Conservation (phyloP, 2,113 vertebrate genomes). For the Macroglossus sobrinus region DNA sequence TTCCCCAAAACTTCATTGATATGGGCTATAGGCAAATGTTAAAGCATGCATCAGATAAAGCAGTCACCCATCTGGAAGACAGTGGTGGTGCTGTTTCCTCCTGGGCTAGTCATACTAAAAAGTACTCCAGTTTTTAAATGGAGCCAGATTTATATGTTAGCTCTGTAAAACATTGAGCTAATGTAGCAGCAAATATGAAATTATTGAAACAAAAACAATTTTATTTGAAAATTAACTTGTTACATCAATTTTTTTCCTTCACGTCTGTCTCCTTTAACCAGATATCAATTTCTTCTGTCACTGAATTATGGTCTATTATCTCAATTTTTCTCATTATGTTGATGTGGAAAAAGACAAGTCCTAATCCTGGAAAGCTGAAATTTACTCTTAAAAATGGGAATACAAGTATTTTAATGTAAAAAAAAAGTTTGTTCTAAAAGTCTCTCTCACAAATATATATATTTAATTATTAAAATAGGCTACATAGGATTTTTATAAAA, state of each 20-base stretch:
- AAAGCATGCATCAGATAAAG: constrained; percentile 76
- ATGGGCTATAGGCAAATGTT: constrained; percentile 69
- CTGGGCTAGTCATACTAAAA: constrained; percentile 69
- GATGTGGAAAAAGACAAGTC: constrained; percentile 67
- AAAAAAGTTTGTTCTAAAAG: constrained; percentile 67
- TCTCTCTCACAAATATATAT: constrained; percentile 79
- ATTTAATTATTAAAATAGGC: constrained; percentile 80
- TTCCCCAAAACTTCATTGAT: constrained; percentile 47
- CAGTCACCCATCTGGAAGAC: constrained; percentile 75
- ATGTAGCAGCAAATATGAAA: constrained; percentile 66
- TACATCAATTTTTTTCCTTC: constrained; percentile 59
- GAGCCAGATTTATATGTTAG: constrained; percentile 61
- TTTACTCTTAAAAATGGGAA: constrained; percentile 71
- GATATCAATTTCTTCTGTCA: neutral
- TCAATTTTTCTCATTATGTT: constrained; percentile 54
- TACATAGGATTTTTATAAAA: constrained; percentile 77
- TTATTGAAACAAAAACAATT: constrained; percentile 67
- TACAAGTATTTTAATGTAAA: constrained; percentile 60
- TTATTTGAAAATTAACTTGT: constrained; percentile 53
- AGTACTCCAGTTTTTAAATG: constrained; percentile 46
- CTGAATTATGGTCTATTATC: neutral
- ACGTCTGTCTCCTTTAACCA: constrained; percentile 36
- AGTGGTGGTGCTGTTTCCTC: constrained; percentile 59
- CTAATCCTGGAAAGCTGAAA: constrained; percentile 54
- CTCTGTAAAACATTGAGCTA: constrained; percentile 68